Percentiles rank a stretch among this genome's conserved stretches.
Evolutionary conservation across 2,113 vertebrate genomes (phyloP).

Genomic region (Andinoacara biseriatus): DNA sequence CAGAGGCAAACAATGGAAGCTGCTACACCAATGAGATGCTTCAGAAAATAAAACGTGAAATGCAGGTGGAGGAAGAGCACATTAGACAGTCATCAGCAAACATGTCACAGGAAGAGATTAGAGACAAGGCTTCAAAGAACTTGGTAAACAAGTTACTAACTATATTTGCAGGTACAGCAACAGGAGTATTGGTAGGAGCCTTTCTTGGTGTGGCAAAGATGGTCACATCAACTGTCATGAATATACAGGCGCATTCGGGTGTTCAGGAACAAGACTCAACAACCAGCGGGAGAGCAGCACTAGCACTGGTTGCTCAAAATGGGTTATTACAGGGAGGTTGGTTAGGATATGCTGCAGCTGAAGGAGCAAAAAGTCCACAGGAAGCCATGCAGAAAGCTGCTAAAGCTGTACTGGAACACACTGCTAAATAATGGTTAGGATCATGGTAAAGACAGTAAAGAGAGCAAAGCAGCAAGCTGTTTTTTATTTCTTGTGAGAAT

Average conservation of each 20-base stretch:
- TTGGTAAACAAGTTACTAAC: neutral
- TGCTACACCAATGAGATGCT: slow-evolving; percentile 56
- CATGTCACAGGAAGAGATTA: neutral
- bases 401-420: neutral
- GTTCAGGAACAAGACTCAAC: neutral
- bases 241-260: neutral
- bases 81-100: neutral
- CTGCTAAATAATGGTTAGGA: neutral
- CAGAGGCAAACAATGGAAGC: neutral
- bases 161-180: neutral
- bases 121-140: slow-evolving; percentile 57
- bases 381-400: neutral
- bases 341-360: neutral
- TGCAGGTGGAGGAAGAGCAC: neutral
- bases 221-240: neutral
- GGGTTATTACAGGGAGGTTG: accelerated
- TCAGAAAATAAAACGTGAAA: neutral
- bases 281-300: too few relatives aligned
- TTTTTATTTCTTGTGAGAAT: neutral
- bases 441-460: neutral
- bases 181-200: slow-evolving; percentile 25
- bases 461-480: neutral
- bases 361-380: neutral
- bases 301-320: accelerated
- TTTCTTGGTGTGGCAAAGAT: neutral